Evolutionary conservation across 92 coral and sea anemone genomes (phyloP).

Genomic region (Epizoanthus scotinus): DNA sequence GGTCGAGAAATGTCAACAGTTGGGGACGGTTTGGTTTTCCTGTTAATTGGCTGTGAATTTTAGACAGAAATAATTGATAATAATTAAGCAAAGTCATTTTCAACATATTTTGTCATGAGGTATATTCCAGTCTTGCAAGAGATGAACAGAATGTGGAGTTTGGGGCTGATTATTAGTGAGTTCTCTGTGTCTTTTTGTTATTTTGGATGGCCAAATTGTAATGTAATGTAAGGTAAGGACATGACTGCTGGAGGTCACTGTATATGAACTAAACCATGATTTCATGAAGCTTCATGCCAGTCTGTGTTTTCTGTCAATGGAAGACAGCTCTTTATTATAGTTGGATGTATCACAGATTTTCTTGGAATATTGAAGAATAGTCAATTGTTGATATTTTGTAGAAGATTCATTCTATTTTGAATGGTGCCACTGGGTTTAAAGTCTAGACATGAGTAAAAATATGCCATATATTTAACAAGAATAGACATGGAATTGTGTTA

Average conservation of each 20-base stretch:
- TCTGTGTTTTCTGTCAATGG: not conserved
- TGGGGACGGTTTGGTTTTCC: conserved; percentile 66
- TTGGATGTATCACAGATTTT: no score
- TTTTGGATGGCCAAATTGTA: not conserved
- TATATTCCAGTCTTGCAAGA: conserved; percentile 12
- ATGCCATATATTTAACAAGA: no score
- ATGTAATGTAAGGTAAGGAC: not conserved
- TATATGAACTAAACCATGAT: not conserved
- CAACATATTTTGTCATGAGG: conserved; percentile 49
- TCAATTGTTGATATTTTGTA: no score
- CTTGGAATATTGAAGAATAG: no score
- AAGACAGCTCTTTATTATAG: not conserved
- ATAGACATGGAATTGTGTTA: no score
- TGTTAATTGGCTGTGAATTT: conserved; percentile 78
- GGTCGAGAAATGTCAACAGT: conserved; percentile 64
- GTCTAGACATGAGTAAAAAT: no score
- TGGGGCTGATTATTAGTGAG: not conserved
- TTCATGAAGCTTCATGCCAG: not conserved
- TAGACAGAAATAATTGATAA: conserved; percentile 67
- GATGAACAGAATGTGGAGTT: conserved; percentile 23
- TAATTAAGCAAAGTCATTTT: conserved; percentile 61
- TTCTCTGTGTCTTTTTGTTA: not conserved
- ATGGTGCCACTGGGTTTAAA: no score
- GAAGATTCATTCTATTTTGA: no score
- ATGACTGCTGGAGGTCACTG: not conserved